Percentiles rank a stretch among this genome's conserved stretches.
Conservation (phyloP, 2,888 invertebrate genomes). For the Eudemis profundana region DNA sequence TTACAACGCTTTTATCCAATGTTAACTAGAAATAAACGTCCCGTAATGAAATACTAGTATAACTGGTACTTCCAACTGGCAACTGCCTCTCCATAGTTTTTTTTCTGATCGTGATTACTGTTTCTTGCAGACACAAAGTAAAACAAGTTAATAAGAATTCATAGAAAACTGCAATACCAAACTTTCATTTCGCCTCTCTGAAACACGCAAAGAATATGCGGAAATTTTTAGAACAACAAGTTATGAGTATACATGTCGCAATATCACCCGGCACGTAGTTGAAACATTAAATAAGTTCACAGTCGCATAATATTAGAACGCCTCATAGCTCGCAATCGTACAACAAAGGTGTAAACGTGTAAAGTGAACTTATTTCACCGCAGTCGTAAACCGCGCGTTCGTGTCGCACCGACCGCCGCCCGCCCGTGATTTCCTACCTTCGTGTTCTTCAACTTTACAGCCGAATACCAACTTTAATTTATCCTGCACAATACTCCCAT, state of each 20-base stretch:
- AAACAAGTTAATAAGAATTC: no score
- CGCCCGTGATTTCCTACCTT: slow-evolving; percentile 55
- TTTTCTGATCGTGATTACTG: no score
- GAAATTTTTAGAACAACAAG: background rate
- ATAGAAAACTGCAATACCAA: slow-evolving; percentile 3
- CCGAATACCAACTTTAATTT: slow-evolving; percentile 48
- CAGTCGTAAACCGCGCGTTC: slow-evolving; percentile 58
- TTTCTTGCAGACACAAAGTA: no score
- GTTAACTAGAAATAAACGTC: no score
- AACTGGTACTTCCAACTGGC: no score
- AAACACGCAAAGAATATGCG: background rate
- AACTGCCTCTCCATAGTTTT: no score
- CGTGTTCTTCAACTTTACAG: slow-evolving; percentile 48
- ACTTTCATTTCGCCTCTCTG: slow-evolving; percentile 7
- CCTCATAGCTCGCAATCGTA: slow-evolving; percentile 40
- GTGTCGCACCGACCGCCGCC: slow-evolving; percentile 45
- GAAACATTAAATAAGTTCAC: slow-evolving; percentile 29
- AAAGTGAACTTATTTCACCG: slow-evolving; percentile 61
- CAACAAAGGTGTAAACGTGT: slow-evolving; percentile 60
- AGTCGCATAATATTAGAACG: slow-evolving; percentile 4
- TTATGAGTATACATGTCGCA: background rate
- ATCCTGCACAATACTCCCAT: slow-evolving; percentile 40
- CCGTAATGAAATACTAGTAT: no score
- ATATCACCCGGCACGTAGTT: slow-evolving; percentile 3
- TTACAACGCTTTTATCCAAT: no score